phyloP scores from a whole-genome alignment of 2,888 invertebrate species.

The Perithous albicinctus region DNA sequence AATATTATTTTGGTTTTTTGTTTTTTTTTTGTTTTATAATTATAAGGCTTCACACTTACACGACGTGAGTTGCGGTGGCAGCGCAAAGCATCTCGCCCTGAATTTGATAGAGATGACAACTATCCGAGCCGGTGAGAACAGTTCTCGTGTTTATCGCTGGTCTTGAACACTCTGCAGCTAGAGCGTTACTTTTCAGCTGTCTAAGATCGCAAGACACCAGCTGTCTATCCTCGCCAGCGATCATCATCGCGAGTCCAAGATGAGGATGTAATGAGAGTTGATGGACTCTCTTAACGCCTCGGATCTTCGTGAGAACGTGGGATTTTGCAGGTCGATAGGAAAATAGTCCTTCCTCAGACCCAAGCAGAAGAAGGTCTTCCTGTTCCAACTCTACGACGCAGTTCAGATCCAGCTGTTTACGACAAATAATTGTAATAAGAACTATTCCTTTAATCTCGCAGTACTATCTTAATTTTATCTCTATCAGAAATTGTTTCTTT shows the following conservation, averaged over 20 bases:
- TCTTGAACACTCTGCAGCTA: constrained; percentile 84
- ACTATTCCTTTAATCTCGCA: neutral
- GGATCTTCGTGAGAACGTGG: constrained; percentile 79
- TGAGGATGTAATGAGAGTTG: constrained; percentile 87
- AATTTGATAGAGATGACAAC: constrained; percentile 82
- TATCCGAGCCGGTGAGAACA: constrained; percentile 81
- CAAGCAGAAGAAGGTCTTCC: constrained; percentile 86
- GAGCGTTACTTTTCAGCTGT: constrained; percentile 86
- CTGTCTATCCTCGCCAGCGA: constrained; percentile 87
- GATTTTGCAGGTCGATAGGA: constrained; percentile 85
- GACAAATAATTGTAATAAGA: neutral
- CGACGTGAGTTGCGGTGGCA: constrained; percentile 81
- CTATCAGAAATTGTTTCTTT: neutral
- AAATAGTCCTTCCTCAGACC: constrained; percentile 87
- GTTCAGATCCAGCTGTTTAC: constrained; percentile 83
- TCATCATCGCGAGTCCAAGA: constrained; percentile 88
- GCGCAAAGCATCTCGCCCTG: constrained; percentile 82
- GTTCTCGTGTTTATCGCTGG: constrained; percentile 83
- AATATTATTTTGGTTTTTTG: neutral
- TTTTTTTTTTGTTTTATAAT: neutral
- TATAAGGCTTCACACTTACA: constrained; percentile 73
- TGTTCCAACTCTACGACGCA: constrained; percentile 84
- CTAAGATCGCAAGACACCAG: constrained; percentile 88
- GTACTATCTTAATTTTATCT: neutral
- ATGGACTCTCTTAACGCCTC: constrained; percentile 88